These are phyloP conservation scores for Barypeithes pellucidus DNA, from an alignment of 2,888 invertebrate genomes.

Conservation along the genomic window DNA sequence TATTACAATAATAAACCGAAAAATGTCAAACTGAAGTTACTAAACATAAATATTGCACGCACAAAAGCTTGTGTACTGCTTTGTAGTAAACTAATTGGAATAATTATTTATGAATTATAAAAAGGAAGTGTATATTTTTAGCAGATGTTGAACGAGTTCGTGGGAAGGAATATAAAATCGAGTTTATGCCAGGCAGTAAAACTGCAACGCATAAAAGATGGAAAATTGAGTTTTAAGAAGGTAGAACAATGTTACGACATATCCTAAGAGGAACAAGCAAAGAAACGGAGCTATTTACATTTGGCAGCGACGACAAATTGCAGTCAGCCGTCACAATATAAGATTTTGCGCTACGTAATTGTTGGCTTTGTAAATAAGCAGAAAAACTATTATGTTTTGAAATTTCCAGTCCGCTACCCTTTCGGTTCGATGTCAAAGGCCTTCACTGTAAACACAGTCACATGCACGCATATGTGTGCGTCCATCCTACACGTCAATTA, in stretches of 20 bases:
- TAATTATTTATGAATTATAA: conserved; percentile 34
- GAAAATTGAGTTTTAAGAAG: background rate
- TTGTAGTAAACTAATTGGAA: conserved; percentile 27
- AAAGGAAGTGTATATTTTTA: conserved; percentile 37
- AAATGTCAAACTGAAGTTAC: too few relatives aligned
- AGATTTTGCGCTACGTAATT: too few relatives aligned
- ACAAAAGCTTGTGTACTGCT: background rate
- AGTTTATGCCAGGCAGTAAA: conserved; percentile 14
- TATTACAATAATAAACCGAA: too few relatives aligned
- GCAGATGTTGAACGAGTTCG: conserved; percentile 27
- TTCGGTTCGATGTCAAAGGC: background rate
- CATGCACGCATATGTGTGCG: background rate
- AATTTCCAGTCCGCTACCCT: background rate
- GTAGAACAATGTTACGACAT: background rate
- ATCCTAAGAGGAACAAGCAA: too few relatives aligned
- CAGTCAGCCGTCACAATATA: too few relatives aligned
- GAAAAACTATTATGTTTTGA: background rate
- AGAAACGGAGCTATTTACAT: too few relatives aligned
- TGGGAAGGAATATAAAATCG: conserved; percentile 25
- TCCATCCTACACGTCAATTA: conserved; percentile 27
- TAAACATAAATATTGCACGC: background rate
- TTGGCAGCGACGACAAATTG: too few relatives aligned
- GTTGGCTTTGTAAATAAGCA: too few relatives aligned
- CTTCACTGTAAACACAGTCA: background rate
- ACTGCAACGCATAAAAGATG: conserved; percentile 4